Conservation (phyloP, 2,797 vertebrate species). For the Lithobates pipiens region DNA sequence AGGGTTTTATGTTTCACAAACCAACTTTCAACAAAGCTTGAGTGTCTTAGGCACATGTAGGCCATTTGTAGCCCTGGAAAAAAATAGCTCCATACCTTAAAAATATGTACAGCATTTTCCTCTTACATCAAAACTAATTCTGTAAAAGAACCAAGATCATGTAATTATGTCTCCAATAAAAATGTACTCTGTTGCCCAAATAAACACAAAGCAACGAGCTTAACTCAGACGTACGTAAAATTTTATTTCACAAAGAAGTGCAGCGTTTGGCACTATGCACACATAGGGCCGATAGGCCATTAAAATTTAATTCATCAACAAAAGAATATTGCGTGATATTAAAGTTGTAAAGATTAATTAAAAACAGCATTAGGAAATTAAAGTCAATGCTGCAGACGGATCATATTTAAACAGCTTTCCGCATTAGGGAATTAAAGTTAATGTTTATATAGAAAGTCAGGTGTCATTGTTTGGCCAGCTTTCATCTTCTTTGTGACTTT, state of each 20-base stretch:
- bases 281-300: slow-evolving; percentile 25
- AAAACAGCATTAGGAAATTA: slow-evolving; percentile 42
- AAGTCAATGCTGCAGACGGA: slow-evolving; percentile 19
- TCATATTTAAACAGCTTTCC: slow-evolving; percentile 12
- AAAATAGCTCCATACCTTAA: too few relatives aligned
- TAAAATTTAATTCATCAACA: slow-evolving; percentile 52
- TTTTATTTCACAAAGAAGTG: slow-evolving; percentile 21
- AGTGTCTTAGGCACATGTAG: too few relatives aligned
- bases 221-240: slow-evolving; percentile 19
- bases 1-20: too few relatives aligned
- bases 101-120: too few relatives aligned
- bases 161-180: slow-evolving; percentile 4
- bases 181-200: not conserved
- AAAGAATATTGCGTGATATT: slow-evolving; percentile 41
- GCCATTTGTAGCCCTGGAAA: too few relatives aligned
- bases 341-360: slow-evolving; percentile 53
- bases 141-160: not conserved
- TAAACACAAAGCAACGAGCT: not conserved
- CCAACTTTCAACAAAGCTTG: too few relatives aligned
- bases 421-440: slow-evolving; percentile 38
- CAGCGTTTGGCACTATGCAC: slow-evolving; percentile 20
- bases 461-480: not conserved
- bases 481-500: not conserved
- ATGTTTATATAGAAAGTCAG: slow-evolving; percentile 26
- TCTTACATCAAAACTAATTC: too few relatives aligned